Evolutionary conservation across 2,888 invertebrate genomes (phyloP).

Genomic region (Drosophila recens): DNA sequence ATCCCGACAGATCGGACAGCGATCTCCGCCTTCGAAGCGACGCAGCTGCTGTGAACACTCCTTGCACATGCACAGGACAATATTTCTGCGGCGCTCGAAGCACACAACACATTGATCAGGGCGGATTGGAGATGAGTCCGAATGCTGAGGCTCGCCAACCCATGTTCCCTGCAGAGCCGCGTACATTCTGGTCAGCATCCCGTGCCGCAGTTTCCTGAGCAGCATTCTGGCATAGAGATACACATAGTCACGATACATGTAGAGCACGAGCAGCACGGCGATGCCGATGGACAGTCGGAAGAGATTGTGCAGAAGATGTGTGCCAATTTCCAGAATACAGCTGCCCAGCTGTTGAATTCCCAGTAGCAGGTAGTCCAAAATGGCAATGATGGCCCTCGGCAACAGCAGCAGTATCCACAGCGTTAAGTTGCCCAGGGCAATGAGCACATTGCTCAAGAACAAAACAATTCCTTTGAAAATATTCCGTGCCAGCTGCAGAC

Average conservation of each 20-base stretch:
- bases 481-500: conserved; percentile 13
- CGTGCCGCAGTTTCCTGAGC: conserved; percentile 1
- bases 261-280: conserved; percentile 46
- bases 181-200: conserved; percentile 17
- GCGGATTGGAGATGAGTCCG: neutral
- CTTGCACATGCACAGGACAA: conserved; percentile 64
- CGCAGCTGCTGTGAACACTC: conserved; percentile 46
- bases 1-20: conserved; percentile 61
- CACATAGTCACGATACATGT: conserved; percentile 56
- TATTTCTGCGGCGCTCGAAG: conserved; percentile 44
- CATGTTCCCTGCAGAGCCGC: conserved; percentile 10
- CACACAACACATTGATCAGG: conserved; percentile 56
- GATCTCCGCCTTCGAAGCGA: neutral
- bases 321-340: conserved; percentile 28
- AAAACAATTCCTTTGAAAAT: neutral
- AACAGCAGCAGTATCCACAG: conserved; percentile 59
- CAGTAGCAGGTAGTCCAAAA: conserved; percentile 40
- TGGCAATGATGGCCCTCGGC: conserved; percentile 41
- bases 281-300: conserved; percentile 55
- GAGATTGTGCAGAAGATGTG: conserved; percentile 44
- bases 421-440: conserved; percentile 42
- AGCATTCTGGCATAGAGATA: conserved; percentile 19
- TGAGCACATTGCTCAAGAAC: conserved; percentile 37
- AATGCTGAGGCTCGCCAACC: neutral
- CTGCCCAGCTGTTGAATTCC: conserved; percentile 21